Base-by-base conservation (phyloP, 2,888 invertebrate genomes). In the Ypsolopha scabrella region DNA sequence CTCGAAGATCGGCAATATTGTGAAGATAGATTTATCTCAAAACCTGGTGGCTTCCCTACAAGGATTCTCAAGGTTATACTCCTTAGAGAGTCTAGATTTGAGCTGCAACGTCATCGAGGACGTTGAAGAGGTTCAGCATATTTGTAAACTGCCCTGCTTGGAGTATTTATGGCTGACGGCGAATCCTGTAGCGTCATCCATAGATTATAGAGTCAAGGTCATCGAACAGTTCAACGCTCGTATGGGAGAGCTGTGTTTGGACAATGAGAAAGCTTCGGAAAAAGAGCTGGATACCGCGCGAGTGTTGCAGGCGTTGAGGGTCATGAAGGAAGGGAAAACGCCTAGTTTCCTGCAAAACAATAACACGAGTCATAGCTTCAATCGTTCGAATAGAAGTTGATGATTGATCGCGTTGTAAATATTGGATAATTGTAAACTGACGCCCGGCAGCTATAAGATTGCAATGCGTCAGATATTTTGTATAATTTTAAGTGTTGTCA, bases 211-310 rank as follows among this genome's bases (percentile, higher is more conserved):
- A 62, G 93, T 96, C 0, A 94, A 95, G 67, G 94, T 97, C 2
- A 85, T 98, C 58, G 94, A 96, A 63, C 90, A 94, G 61, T 97
- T 98, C 68, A 93, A 94, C 48, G 90, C 91, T 46, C 89, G 97
- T 57, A 94, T 95, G 61, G 82, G 89, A 10, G 94, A 97, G 70
- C 91, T 98, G 39, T 92, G 91, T 65, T 77, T 98, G 54, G 98
- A 99, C 68, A 95, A 94, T 68, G 94, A 95, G 66, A 93, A 90
- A 58, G 93, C 96, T 0, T 92, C 94, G 9, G 93, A 93, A 65
- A 92, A 93, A 60, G 98, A 98, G 73, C 72, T 97, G 60, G 98
- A 98, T 67, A 97, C 95, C 2, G 96, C 97, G 0, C 91, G 95
- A 41, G 94, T 98, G 39, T 80, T 97, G 55, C 93, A 96, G 72